phyloP scores from a whole-genome alignment of 2,797 vertebrate species.

The Coranthus polyacanthus region DNA sequence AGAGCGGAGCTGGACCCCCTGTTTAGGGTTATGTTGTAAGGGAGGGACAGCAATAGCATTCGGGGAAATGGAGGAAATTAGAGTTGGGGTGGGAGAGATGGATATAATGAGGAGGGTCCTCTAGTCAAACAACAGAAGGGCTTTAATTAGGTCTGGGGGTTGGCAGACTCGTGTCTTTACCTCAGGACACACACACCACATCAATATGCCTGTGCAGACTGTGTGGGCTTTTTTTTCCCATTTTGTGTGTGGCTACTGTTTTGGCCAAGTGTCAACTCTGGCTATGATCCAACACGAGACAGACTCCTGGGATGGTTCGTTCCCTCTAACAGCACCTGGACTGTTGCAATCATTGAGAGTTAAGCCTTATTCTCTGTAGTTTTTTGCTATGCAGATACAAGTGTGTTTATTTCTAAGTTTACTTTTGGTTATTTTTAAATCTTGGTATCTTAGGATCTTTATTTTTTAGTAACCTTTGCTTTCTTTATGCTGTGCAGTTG shows the following conservation, averaged over 20 bases:
- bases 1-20: constrained; percentile 35
- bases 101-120: constrained; percentile 29
- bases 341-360: constrained; percentile 14
- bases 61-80: constrained; percentile 27
- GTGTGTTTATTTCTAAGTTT: background rate
- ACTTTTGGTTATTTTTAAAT: background rate
- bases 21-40: constrained; percentile 32
- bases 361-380: constrained; percentile 1
- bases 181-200: constrained; percentile 40
- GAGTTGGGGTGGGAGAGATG: background rate
- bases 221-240: constrained; percentile 3
- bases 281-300: constrained; percentile 26
- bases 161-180: constrained; percentile 52
- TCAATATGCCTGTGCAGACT: constrained; percentile 32
- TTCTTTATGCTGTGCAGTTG: constrained; percentile 2
- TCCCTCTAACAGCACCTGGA: constrained; percentile 47
- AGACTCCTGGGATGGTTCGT: constrained; percentile 33
- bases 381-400: background rate
- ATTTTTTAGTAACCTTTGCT: background rate
- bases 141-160: constrained; percentile 66
- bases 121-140: constrained; percentile 52
- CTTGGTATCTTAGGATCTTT: background rate
- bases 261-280: constrained; percentile 42
- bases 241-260: constrained; percentile 27
- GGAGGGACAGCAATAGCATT: constrained; percentile 6